Conservation (phyloP, 2,797 vertebrate species). For the Eptatretus atami region DNA sequence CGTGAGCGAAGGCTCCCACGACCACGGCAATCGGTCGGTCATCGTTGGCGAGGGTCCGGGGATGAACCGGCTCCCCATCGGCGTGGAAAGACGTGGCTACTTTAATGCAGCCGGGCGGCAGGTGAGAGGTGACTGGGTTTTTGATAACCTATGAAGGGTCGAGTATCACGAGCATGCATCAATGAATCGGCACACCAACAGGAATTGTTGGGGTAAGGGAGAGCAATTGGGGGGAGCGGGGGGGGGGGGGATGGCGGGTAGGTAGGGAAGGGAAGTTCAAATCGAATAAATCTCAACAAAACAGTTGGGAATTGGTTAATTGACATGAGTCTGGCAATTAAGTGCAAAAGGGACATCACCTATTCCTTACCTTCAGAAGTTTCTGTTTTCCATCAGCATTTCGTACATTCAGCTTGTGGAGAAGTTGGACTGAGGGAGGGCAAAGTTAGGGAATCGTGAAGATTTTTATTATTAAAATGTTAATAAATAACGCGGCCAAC, state of each 20-base stretch:
- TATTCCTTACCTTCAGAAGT: conserved; percentile 25
- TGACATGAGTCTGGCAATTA: too few species aligned
- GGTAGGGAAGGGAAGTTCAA: background rate
- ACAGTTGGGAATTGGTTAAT: too few species aligned
- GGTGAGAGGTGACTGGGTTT: conserved; percentile 64
- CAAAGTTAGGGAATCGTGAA: background rate
- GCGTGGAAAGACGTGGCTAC: conserved; percentile 41
- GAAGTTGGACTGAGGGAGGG: conserved; percentile 39
- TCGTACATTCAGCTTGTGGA: conserved; percentile 77
- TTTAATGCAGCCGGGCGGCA: conserved; percentile 58
- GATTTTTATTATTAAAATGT: too few species aligned
- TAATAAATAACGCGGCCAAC: too few species aligned
- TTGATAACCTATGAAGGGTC: conserved; percentile 31
- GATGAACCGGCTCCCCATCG: conserved; percentile 18
- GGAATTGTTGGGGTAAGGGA: background rate
- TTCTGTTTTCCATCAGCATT: conserved; percentile 68
- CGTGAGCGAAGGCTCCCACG: conserved; percentile 74
- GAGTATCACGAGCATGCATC: too few species aligned
- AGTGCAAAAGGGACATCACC: too few species aligned
- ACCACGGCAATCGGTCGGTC: conserved; percentile 36
- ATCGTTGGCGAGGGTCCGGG: conserved; percentile 31
- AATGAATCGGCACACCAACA: too few species aligned
- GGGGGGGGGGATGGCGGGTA: background rate
- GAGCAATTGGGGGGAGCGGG: background rate
- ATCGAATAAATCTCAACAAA: too few species aligned